Conservation (phyloP, 2,888 invertebrate species). For the Drosophila infuscata region DNA sequence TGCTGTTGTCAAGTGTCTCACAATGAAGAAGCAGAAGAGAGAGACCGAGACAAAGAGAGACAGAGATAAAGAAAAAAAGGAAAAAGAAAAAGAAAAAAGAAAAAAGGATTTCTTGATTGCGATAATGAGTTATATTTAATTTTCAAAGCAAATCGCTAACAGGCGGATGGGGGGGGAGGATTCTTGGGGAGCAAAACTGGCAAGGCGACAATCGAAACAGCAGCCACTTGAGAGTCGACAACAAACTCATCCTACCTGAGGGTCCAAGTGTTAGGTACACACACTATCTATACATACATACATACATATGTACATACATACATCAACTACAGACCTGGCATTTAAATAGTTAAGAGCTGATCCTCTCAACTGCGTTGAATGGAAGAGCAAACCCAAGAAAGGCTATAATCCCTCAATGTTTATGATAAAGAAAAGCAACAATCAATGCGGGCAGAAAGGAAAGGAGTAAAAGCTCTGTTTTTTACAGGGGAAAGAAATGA, state of each 20-base stretch:
- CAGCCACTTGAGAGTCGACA: constrained; percentile 59
- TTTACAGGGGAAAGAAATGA: background rate
- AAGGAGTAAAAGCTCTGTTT: background rate
- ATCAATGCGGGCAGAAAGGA: background rate
- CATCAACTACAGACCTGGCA: constrained; percentile 13
- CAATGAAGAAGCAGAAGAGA: constrained; percentile 19
- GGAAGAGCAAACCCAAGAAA: too few relatives aligned
- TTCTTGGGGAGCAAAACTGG: background rate
- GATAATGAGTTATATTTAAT: constrained; percentile 79
- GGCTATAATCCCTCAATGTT: background rate
- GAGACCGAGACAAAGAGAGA: background rate
- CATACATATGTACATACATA: background rate
- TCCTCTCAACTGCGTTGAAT: constrained; percentile 13
- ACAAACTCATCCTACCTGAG: constrained; percentile 41
- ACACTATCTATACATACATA: background rate
- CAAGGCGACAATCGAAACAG: constrained; percentile 52
- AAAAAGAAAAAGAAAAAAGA: background rate
- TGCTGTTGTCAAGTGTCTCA: constrained; percentile 63
- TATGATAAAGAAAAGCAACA: background rate
- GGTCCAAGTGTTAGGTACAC: constrained; percentile 17
- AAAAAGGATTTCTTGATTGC: constrained; percentile 79
- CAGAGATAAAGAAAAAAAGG: constrained; percentile 1
- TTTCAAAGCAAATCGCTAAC: constrained; percentile 52
- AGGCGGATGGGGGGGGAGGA: background rate
- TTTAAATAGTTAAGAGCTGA: constrained; percentile 36